Evolutionary conservation across 2,113 vertebrate species (phyloP).

Genomic region (Columba janthina): DNA sequence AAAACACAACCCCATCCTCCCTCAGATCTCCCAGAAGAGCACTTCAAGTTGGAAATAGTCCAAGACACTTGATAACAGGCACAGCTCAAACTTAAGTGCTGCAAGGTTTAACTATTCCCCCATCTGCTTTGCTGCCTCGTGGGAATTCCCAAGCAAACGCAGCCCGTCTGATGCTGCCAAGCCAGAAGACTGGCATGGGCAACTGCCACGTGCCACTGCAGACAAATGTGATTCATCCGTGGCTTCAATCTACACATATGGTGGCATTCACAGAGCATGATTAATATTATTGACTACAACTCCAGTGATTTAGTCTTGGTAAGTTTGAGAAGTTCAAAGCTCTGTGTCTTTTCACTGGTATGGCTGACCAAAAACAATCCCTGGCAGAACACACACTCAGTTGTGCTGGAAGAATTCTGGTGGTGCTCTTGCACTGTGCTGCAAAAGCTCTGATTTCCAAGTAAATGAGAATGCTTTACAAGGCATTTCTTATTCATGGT

Average conservation of each 20-base stretch:
- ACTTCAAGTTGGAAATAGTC: neutral
- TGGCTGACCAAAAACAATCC: neutral
- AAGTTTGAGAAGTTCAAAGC: neutral
- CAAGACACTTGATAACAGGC: neutral
- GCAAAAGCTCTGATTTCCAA: neutral
- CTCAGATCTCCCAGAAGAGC: neutral
- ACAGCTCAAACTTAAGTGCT: neutral
- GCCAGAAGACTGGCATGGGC: neutral
- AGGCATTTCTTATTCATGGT: constrained; percentile 42
- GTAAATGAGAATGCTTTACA: constrained; percentile 33
- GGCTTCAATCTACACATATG: neutral
- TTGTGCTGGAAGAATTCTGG: neutral
- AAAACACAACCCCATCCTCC: neutral
- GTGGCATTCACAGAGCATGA: neutral
- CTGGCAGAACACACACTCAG: neutral
- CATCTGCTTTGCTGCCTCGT: neutral
- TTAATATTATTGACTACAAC: neutral
- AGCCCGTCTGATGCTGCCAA: neutral
- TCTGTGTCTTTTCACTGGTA: neutral
- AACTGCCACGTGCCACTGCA: rapidly evolving
- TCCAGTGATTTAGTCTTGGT: neutral
- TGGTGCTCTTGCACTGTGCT: constrained; percentile 54
- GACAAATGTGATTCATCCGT: neutral
- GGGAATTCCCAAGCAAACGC: neutral
- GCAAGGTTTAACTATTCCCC: neutral